These are phyloP conservation scores for Aricia artaxerxes DNA, from an alignment of 2,888 invertebrate genomes.

Conservation along the genomic window DNA sequence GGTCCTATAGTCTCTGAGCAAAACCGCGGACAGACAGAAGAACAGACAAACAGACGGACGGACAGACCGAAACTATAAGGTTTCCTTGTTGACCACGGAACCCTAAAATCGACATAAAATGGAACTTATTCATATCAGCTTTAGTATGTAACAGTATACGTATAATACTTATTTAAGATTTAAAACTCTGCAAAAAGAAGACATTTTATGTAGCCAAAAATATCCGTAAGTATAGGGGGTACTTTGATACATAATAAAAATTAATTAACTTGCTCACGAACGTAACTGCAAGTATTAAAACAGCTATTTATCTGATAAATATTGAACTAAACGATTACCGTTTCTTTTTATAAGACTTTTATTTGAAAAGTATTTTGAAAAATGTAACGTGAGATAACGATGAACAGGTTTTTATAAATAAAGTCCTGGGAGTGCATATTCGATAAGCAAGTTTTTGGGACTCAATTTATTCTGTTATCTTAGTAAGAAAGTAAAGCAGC, in stretches of 20 bases:
- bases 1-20: too few relatives aligned
- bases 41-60: too few relatives aligned
- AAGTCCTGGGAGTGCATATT: slow-evolving; percentile 14
- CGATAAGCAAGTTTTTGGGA: background rate
- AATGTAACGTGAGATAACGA: background rate
- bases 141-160: too few relatives aligned
- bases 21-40: too few relatives aligned
- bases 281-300: background rate
- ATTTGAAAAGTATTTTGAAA: background rate
- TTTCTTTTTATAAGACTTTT: background rate
- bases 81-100: too few relatives aligned
- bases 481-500: background rate
- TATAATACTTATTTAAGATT: background rate
- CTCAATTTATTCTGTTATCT: slow-evolving; percentile 5
- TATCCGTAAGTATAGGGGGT: background rate
- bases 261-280: background rate
- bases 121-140: too few relatives aligned
- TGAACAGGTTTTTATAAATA: background rate
- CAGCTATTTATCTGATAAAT: background rate
- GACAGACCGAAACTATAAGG: too few relatives aligned
- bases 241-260: background rate
- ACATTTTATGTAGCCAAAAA: background rate
- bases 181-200: background rate
- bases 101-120: too few relatives aligned
- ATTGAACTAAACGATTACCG: background rate